phyloP scores from a whole-genome alignment of 2,888 invertebrate genomes.

The Poecilus cupreus region DNA sequence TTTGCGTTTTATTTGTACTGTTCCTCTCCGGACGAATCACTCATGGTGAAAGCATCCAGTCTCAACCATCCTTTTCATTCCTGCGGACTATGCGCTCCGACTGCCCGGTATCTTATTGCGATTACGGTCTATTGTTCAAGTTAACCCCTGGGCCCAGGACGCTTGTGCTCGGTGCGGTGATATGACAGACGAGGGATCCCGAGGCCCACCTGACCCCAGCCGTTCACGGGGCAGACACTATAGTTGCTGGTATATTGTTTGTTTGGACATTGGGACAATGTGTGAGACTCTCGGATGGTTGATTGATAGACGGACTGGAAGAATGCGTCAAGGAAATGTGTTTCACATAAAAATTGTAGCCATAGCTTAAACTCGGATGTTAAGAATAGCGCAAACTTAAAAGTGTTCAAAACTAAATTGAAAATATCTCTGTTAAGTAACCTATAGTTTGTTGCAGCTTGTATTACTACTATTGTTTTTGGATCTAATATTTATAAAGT shows the following conservation, averaged over 20 bases:
- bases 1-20: no score
- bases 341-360: neutral
- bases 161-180: neutral
- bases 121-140: constrained; percentile 30
- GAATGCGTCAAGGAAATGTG: neutral
- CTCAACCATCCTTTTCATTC: neutral
- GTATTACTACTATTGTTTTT: no score
- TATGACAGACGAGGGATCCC: constrained; percentile 3
- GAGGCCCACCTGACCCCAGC: constrained; percentile 15
- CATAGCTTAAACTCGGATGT: no score
- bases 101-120: constrained; percentile 28
- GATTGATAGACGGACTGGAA: constrained; percentile 2
- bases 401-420: no score
- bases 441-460: no score
- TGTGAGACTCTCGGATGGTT: neutral
- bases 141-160: neutral
- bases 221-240: neutral
- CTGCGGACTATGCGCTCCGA: neutral
- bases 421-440: no score
- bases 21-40: no score
- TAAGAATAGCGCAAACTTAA: no score
- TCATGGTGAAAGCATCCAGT: no score
- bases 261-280: neutral
- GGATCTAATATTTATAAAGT: no score
- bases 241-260: constrained; percentile 21